These are phyloP conservation scores for Tanypteryx hageni DNA, from an alignment of 2,888 invertebrate genomes.

Conservation along the genomic window DNA sequence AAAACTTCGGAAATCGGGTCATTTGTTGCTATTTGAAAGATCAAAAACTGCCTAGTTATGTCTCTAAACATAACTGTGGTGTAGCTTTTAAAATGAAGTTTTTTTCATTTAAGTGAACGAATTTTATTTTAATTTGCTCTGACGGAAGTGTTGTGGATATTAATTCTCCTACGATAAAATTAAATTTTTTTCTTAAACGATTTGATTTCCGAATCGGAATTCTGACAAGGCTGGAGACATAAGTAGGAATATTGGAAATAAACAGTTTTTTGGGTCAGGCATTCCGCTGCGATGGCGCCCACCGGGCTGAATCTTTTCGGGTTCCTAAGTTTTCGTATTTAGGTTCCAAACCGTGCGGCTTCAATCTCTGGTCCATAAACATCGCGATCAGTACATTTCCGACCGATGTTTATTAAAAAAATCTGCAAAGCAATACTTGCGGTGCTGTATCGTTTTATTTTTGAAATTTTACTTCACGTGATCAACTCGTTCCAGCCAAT, in stretches of 20 bases:
- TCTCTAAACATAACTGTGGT: no score
- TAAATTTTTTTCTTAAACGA: not conserved
- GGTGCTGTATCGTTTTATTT: no score
- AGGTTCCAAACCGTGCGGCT: not conserved
- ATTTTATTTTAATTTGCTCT: not conserved
- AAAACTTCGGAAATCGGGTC: no score
- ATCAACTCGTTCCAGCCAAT: no score
- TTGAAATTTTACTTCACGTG: no score
- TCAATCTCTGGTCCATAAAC: not conserved
- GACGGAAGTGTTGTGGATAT: not conserved
- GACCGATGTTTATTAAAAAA: not conserved
- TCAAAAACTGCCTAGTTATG: no score
- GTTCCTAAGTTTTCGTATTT: not conserved
- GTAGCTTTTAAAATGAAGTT: no score
- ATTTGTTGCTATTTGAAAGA: no score
- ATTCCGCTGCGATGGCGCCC: not conserved
- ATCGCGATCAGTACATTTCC: not conserved
- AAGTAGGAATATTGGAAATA: constrained; percentile 37
- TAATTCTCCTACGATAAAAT: not conserved
- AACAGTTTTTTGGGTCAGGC: constrained; percentile 25
- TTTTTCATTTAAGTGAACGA: no score
- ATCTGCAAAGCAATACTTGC: no score
- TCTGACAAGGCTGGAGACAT: constrained; percentile 2
- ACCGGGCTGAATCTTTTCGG: not conserved
- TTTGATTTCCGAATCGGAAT: not conserved